Conservation (phyloP, 2,113 vertebrate species). For the Microcebus griseorufus region DNA sequence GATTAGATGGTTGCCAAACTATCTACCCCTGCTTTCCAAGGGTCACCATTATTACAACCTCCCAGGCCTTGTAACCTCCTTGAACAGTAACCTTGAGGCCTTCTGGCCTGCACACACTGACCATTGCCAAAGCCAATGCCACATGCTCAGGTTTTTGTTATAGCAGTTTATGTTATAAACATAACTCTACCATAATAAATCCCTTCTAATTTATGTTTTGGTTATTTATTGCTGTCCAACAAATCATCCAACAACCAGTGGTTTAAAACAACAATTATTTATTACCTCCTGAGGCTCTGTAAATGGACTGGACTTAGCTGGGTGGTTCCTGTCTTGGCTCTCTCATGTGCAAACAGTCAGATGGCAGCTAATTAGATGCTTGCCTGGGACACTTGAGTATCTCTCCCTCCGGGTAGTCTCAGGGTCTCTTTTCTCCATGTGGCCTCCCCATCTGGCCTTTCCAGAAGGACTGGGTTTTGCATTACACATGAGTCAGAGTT, state of each 20-base stretch:
- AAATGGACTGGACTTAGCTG: background rate
- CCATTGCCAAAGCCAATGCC: background rate
- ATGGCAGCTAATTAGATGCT: background rate
- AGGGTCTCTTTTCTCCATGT: background rate
- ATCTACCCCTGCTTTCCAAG: background rate
- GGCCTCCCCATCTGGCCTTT: background rate
- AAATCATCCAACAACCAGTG: background rate
- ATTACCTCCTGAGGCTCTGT: background rate
- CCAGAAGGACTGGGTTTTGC: background rate
- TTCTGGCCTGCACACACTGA: background rate
- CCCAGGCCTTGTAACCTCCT: background rate
- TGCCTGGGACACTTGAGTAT: background rate
- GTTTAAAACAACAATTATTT: background rate
- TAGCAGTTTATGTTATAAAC: background rate
- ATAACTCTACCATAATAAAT: background rate
- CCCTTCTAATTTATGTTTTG: background rate
- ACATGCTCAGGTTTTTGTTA: background rate
- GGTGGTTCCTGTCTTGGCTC: background rate
- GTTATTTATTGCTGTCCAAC: background rate
- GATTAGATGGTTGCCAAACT: background rate
- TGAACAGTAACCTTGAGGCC: background rate
- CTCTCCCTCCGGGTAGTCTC: background rate
- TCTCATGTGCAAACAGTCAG: background rate
- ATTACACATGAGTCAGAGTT: background rate
- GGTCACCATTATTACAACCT: background rate